Evolutionary conservation across 1,140 invertebrate species (phyloP).

Genomic region (Euura lappo): DNA sequence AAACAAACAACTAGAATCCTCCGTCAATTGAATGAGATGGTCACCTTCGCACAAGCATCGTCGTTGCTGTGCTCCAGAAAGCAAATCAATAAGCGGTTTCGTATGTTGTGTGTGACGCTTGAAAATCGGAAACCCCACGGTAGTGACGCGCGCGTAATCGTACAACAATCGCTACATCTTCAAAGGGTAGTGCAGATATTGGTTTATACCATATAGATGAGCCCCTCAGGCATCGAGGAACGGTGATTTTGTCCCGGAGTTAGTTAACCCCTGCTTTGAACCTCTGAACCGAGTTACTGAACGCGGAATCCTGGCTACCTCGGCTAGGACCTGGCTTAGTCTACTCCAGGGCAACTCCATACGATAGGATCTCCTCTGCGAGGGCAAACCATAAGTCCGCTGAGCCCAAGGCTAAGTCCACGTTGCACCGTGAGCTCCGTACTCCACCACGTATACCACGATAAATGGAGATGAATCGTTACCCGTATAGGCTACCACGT

Average conservation of each 20-base stretch:
- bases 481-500: no score
- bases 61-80: no score
- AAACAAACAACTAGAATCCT: no score
- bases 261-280: conserved; percentile 5
- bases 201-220: not conserved
- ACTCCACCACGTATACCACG: no score
- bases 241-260: not conserved
- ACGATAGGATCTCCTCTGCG: not conserved
- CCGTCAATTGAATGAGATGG: no score
- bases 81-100: no score
- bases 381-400: not conserved
- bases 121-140: no score
- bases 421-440: not conserved
- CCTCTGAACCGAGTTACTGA: not conserved
- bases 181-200: not conserved
- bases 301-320: not conserved
- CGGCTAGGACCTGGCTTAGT: not conserved
- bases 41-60: no score
- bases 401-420: conserved; percentile 1
- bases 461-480: not conserved
- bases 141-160: not conserved
- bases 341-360: not conserved
- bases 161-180: not conserved
- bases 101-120: no score
- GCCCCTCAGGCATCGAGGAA: not conserved